Conservation (phyloP, 2,797 vertebrate species). For the Carcharodon carcharias region DNA sequence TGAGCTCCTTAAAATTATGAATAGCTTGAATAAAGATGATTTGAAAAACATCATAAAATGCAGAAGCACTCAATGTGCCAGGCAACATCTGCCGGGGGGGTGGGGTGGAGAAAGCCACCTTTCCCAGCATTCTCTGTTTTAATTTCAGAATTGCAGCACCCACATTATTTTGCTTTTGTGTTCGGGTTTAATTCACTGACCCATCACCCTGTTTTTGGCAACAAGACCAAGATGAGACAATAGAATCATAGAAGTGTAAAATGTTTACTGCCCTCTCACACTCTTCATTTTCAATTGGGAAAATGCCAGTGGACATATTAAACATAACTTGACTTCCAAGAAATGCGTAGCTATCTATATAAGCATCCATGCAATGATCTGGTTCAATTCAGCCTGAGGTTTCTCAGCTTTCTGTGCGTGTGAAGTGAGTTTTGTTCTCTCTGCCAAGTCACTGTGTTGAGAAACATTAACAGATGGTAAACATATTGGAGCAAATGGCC, state of each 20-base stretch:
- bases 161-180: neutral
- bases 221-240: neutral
- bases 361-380: neutral
- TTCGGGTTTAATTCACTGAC: neutral
- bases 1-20: neutral
- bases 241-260: neutral
- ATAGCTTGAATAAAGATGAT: neutral
- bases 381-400: neutral
- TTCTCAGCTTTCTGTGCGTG: conserved; percentile 21
- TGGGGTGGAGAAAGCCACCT: neutral
- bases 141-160: neutral
- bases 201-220: neutral
- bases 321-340: neutral
- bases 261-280: neutral
- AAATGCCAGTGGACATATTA: neutral
- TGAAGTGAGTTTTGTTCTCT: neutral
- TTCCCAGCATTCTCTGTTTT: neutral
- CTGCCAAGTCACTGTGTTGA: neutral
- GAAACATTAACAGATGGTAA: conserved; percentile 29
- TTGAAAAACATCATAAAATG: neutral
- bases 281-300: neutral
- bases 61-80: neutral
- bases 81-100: too few relatives aligned
- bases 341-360: neutral
- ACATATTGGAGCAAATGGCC: neutral